Conservation (phyloP, 2,888 invertebrate species). For the Myopa tessellatipennis region DNA sequence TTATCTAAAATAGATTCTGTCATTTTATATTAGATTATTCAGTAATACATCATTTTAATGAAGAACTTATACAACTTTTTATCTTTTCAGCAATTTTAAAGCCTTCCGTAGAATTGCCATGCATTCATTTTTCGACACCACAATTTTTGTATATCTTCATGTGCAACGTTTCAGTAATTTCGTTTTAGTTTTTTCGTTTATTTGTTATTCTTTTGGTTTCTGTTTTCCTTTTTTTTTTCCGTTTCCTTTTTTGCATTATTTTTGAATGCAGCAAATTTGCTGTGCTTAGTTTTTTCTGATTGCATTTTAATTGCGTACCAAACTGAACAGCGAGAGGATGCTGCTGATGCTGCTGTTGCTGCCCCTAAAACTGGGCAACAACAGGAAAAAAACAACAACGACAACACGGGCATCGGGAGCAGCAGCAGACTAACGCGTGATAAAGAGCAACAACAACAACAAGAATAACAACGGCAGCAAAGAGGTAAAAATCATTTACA, state of each 20-base stretch:
- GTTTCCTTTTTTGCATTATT: constrained; percentile 29
- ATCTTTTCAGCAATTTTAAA: too few species aligned
- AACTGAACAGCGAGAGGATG: constrained; percentile 53
- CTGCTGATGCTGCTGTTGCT: background rate
- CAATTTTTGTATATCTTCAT: too few species aligned
- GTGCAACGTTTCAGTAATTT: background rate
- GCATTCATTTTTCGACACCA: too few species aligned
- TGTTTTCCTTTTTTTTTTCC: background rate
- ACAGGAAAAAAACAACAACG: background rate
- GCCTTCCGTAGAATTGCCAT: too few species aligned
- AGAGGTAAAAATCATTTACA: constrained; percentile 18
- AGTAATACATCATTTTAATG: too few species aligned
- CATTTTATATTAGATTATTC: too few species aligned
- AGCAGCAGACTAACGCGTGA: constrained; percentile 48
- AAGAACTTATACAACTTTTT: too few species aligned
- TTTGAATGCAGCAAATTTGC: background rate
- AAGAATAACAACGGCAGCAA: constrained; percentile 37
- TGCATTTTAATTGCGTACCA: constrained; percentile 54
- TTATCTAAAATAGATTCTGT: too few species aligned
- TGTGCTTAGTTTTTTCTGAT: constrained; percentile 22
- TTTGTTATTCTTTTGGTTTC: background rate
- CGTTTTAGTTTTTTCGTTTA: background rate
- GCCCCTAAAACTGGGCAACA: constrained; percentile 31
- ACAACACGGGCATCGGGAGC: background rate
- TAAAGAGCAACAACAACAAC: constrained; percentile 43